phyloP scores from a whole-genome alignment of 2,888 invertebrate species.

The Nycteola revayana region DNA sequence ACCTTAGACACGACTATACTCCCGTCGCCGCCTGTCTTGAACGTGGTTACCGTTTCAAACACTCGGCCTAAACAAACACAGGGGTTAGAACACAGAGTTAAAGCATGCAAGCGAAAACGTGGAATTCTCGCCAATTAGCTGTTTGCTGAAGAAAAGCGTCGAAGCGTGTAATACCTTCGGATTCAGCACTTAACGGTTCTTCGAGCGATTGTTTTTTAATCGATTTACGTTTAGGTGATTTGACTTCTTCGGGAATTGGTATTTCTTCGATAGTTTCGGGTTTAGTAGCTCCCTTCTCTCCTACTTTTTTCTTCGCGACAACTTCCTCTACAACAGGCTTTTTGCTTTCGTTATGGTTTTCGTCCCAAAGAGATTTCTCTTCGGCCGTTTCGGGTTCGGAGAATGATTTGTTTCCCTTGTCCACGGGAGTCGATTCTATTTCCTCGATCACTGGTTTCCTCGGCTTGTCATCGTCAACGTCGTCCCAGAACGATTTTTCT shows the following conservation, averaged over 20 bases:
- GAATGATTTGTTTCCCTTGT: constrained; percentile 48
- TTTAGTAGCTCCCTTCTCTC: constrained; percentile 53
- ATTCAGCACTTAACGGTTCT: constrained; percentile 76
- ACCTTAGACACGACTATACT: constrained; percentile 79
- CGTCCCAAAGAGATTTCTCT: constrained; percentile 68
- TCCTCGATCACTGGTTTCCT: constrained; percentile 39
- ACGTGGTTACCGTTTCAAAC: constrained; percentile 79
- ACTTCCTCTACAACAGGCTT: constrained; percentile 54
- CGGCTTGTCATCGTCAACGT: constrained; percentile 32
- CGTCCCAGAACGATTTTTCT: constrained; percentile 54
- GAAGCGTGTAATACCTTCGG: constrained; percentile 73
- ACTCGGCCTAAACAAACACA: constrained; percentile 81
- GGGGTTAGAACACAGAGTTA: constrained; percentile 70
- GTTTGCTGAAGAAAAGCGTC: constrained; percentile 63
- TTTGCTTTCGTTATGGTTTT: constrained; percentile 60
- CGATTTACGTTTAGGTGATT: constrained; percentile 67
- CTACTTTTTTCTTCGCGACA: constrained; percentile 47
- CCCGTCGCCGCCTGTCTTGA: constrained; percentile 75
- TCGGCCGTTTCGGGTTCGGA: constrained; percentile 54
- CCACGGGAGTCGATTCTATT: constrained; percentile 36
- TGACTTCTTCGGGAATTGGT: constrained; percentile 55
- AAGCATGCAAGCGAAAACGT: constrained; percentile 68
- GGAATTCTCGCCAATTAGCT: constrained; percentile 65
- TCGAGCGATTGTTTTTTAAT: constrained; percentile 67
- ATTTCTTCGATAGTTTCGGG: constrained; percentile 65